phyloP scores from a whole-genome alignment of 2,797 vertebrate species.

The Menidia menidia region DNA sequence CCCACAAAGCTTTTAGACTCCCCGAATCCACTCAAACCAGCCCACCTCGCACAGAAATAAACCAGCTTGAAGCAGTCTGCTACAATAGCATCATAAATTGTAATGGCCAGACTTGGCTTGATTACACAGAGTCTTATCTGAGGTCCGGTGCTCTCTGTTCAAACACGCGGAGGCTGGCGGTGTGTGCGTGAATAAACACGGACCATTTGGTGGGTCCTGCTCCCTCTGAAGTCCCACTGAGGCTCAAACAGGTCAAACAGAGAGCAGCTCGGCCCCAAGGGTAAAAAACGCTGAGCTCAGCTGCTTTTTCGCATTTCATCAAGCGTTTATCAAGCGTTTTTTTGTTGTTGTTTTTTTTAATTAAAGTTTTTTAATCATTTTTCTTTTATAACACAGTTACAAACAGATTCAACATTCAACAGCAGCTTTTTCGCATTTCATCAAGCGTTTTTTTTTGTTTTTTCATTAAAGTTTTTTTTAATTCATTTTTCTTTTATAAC shows the following conservation, averaged over 20 bases:
- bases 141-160: constrained; percentile 84
- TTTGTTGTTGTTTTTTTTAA: too few relatives aligned
- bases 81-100: constrained; percentile 76
- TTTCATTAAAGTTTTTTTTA: too few relatives aligned
- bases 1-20: not conserved
- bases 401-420: too few relatives aligned
- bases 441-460: too few relatives aligned
- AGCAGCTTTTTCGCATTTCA: too few relatives aligned
- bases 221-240: constrained; percentile 26
- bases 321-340: not conserved
- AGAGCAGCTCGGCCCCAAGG: constrained; percentile 59
- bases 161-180: constrained; percentile 60
- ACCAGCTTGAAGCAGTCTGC: constrained; percentile 66
- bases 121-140: constrained; percentile 87
- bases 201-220: constrained; percentile 55
- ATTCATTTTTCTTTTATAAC: too few relatives aligned
- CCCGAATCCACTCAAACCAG: not conserved
- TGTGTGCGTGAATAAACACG: constrained; percentile 62
- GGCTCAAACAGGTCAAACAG: constrained; percentile 66
- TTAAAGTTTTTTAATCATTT: too few relatives aligned
- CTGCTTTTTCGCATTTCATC: not conserved
- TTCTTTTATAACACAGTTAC: too few relatives aligned
- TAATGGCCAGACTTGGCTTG: constrained; percentile 72
- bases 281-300: constrained; percentile 80
- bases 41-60: constrained; percentile 27